These are phyloP conservation scores for Trachythela sp. DNA, from an alignment of 64 coral and sea anemone species.

Conservation along the genomic window DNA sequence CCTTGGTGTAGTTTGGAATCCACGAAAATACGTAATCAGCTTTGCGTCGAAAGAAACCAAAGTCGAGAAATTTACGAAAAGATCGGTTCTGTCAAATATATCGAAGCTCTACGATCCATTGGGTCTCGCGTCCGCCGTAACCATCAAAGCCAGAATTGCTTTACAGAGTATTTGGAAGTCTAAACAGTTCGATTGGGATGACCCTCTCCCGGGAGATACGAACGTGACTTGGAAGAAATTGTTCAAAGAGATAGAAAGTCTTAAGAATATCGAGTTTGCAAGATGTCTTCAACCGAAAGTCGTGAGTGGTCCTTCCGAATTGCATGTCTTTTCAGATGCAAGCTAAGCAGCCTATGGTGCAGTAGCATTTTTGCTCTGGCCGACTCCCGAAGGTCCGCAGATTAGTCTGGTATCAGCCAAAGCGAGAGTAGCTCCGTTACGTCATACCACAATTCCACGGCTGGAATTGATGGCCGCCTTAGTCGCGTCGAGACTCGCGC, in stretches of 20 bases:
- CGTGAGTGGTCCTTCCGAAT: not conserved
- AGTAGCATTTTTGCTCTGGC: constrained; percentile 31
- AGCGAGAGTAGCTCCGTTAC: constrained; percentile 48
- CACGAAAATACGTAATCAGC: not conserved
- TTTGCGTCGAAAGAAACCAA: not conserved
- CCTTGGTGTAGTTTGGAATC: constrained; percentile 25
- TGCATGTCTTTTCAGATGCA: constrained; percentile 36
- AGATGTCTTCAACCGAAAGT: constrained; percentile 41
- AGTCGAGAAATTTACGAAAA: constrained; percentile 4
- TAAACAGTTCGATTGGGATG: constrained; percentile 44
- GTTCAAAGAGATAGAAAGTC: constrained; percentile 33
- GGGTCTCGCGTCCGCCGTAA: constrained; percentile 36
- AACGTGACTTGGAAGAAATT: constrained; percentile 12
- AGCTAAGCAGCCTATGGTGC: constrained; percentile 34
- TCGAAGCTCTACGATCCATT: constrained; percentile 44
- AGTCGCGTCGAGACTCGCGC: constrained; percentile 9
- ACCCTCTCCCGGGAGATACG: constrained; percentile 32
- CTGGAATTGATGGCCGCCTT: constrained; percentile 48
- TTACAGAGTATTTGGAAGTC: constrained; percentile 46
- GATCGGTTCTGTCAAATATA: constrained; percentile 27
- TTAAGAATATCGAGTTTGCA: not conserved
- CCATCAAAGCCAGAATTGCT: constrained; percentile 38
- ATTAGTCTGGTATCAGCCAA: not conserved
- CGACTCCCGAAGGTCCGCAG: not conserved
- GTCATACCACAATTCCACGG: constrained; percentile 43